Evolutionary conservation across 2,113 vertebrate species (phyloP).

Genomic region (Oreochromis tanganicae): DNA sequence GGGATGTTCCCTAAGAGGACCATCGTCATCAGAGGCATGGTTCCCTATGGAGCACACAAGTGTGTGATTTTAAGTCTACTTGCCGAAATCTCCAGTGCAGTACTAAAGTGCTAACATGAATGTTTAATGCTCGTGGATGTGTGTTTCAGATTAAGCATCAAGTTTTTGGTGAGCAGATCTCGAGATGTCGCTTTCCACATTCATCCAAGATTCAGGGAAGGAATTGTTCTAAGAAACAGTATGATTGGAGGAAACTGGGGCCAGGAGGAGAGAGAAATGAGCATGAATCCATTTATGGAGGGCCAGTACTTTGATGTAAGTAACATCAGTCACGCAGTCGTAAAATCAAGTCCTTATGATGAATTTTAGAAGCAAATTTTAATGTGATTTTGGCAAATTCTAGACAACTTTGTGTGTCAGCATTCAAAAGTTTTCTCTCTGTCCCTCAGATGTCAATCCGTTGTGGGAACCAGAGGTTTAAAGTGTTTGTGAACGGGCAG

Average conservation of each 20-base stretch:
- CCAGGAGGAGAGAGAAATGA: constrained; percentile 61
- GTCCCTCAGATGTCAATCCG: constrained; percentile 76
- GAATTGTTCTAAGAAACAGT: constrained; percentile 73
- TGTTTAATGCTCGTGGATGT: neutral
- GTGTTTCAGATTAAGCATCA: constrained; percentile 68
- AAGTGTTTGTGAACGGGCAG: constrained; percentile 77
- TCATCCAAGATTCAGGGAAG: constrained; percentile 65
- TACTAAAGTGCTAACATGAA: neutral
- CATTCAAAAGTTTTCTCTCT: neutral
- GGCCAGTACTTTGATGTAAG: constrained; percentile 85
- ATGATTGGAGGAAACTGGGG: constrained; percentile 70
- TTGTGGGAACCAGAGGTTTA: constrained; percentile 73
- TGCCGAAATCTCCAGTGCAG: neutral
- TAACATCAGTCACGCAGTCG: rapidly evolving
- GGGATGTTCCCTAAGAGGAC: constrained; percentile 76
- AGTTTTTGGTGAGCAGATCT: constrained; percentile 60
- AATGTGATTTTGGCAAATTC: neutral
- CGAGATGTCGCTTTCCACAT: constrained; percentile 74
- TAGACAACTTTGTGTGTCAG: neutral
- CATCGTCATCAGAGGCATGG: constrained; percentile 75
- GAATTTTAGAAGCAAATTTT: neutral
- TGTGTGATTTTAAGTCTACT: constrained; percentile 21
- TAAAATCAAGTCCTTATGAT: neutral
- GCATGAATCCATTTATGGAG: constrained; percentile 71
- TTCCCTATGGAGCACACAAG: constrained; percentile 65